Evolutionary conservation across 2,888 invertebrate genomes (phyloP).

Genomic region (Adela reaumurella): DNA sequence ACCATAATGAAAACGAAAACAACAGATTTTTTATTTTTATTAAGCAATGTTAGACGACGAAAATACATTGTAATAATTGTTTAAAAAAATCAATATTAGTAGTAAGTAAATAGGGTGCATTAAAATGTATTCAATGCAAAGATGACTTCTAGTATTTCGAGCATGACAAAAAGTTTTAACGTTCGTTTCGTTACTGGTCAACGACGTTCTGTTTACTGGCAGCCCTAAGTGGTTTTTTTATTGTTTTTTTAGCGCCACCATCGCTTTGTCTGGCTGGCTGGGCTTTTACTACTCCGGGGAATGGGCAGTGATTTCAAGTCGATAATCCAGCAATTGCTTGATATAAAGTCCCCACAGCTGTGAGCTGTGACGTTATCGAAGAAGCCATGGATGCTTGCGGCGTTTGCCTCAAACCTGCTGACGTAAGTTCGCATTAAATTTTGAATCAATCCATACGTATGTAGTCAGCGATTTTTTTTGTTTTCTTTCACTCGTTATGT

Average conservation of each 20-base stretch:
- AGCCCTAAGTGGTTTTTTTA: not conserved
- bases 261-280: not conserved
- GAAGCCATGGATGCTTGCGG: constrained; percentile 46
- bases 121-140: too few relatives aligned
- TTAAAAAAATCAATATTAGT: too few relatives aligned
- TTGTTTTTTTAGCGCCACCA: not conserved
- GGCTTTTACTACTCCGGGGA: too few relatives aligned
- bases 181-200: too few relatives aligned
- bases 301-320: not conserved
- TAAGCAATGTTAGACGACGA: too few relatives aligned
- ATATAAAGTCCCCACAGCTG: not conserved
- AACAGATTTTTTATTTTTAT: too few relatives aligned
- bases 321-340: not conserved
- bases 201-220: too few relatives aligned
- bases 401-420: constrained; percentile 42
- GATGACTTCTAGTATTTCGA: too few relatives aligned
- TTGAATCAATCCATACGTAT: not conserved
- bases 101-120: too few relatives aligned
- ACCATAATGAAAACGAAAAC: too few relatives aligned
- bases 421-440: constrained; percentile 25
- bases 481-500: not conserved
- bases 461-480: not conserved
- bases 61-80: too few relatives aligned
- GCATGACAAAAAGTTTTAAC: too few relatives aligned
- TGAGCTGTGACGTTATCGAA: not conserved